Percentiles rank a stretch among this genome's conserved stretches.
phyloP scores from a whole-genome alignment of 2,797 vertebrate species.

The Leptatherina wallacei region DNA sequence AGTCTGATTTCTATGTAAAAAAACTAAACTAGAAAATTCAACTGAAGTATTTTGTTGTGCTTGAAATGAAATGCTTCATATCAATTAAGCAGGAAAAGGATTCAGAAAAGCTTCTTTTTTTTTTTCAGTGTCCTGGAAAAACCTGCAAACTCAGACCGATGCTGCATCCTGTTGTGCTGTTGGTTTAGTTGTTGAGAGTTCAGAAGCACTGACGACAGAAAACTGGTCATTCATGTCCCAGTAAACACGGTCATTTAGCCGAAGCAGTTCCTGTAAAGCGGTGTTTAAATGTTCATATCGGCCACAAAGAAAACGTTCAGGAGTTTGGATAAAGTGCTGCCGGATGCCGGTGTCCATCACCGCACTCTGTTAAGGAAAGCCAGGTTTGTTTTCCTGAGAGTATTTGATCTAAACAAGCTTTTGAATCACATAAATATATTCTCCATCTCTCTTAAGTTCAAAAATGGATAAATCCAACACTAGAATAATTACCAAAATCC shows the following conservation, averaged over 20 bases:
- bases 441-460: not conserved
- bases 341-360: not conserved
- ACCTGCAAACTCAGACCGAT: not conserved
- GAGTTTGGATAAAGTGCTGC: not conserved
- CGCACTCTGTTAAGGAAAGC: not conserved
- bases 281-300: not conserved
- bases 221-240: not conserved
- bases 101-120: not conserved
- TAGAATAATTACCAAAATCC: not conserved
- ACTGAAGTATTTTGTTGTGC: not conserved
- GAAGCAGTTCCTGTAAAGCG: not conserved
- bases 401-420: not conserved
- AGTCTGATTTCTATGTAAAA: not conserved
- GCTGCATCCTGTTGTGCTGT: not conserved
- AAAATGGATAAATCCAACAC: not conserved
- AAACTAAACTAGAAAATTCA: not conserved
- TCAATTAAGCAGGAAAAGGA: not conserved
- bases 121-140: slow-evolving; percentile 39
- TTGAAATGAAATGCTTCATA: slow-evolving; percentile 50
- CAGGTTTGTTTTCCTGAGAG: not conserved
- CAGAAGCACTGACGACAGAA: not conserved
- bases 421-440: not conserved
- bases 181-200: not conserved
- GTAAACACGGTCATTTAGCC: not conserved
- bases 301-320: not conserved